Base-by-base conservation (phyloP, 1,140 invertebrate genomes). In the Eriocheir sinensis region DNA sequence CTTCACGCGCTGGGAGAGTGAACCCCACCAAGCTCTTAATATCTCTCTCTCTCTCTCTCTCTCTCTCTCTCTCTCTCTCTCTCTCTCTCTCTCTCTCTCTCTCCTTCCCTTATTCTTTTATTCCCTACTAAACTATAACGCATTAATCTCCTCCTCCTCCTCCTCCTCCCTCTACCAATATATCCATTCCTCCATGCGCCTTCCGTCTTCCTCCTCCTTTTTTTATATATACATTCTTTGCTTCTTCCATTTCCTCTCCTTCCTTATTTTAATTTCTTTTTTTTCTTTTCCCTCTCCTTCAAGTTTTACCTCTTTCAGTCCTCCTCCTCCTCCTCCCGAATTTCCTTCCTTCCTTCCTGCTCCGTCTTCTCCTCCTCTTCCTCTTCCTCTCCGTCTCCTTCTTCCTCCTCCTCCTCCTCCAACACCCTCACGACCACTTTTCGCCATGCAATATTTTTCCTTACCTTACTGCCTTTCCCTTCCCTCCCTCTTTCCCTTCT, bases 401-500 rank as follows among this genome's bases (percentile, higher is more conserved):
- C 48, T 53, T 21, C 60, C 21, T 72, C 27, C 60, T n/a, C 60
- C 60, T n/a, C 60, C 4, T n/a, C 60, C 60, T n/a, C 60, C 27
- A 72, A 0, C 17, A 72, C 60, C 27, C 12, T 27, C 60, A 72
- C 60, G 60, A 72, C 17, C 60, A 72, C 27, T 72, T 21, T n/a
- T 72, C 60, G 60, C 60, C 60, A 72, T 72, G 27, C 60, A 72
- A n/a, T 72, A 72, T 72, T 72, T 72, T 72, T n/a, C 60, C n/a
- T n/a, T n/a, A n/a, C n/a, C n/a, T n/a, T n/a, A n/a, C n/a, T n/a
- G n/a, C n/a, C n/a, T n/a, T n/a, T n/a, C n/a, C n/a, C n/a, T n/a
- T n/a, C n/a, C n/a, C n/a, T n/a, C n/a, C n/a, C n/a, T n/a, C n/a
- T n/a, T n/a, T n/a, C n/a, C n/a, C n/a, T n/a, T n/a, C n/a, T n/a